These are phyloP conservation scores for Cyrtodaria siliqua DNA, from an alignment of 2,888 invertebrate species.

Conservation along the genomic window DNA sequence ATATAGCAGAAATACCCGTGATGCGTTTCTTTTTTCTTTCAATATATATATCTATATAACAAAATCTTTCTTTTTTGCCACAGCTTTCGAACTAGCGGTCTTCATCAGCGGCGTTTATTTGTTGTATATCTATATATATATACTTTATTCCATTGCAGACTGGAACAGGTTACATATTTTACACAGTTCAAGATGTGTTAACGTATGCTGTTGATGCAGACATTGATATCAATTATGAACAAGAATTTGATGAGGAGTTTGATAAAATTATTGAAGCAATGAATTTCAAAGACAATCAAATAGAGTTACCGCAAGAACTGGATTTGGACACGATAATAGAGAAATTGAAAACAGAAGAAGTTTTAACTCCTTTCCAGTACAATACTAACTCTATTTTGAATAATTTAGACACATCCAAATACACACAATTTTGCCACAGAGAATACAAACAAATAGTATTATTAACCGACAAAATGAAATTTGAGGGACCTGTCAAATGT, in stretches of 20 bases:
- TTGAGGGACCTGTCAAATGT: slow-evolving; percentile 19
- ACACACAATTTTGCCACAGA: slow-evolving; percentile 6
- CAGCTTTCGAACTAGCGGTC: no score
- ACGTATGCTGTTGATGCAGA: slow-evolving; percentile 14
- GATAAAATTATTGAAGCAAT: slow-evolving; percentile 24
- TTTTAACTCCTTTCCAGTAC: slow-evolving; percentile 18
- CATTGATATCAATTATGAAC: slow-evolving; percentile 11
- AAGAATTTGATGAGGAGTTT: slow-evolving; percentile 38
- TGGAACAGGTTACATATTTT: slow-evolving; percentile 2
- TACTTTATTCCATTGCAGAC: no score
- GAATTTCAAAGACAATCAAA: slow-evolving; percentile 1
- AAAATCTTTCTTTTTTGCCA: no score
- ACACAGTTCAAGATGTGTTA: slow-evolving; percentile 5
- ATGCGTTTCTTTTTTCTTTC: no score
- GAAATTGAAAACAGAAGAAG: slow-evolving; percentile 1
- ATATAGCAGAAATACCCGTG: no score
- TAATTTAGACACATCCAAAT: slow-evolving; percentile 9
- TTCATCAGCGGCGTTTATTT: no score
- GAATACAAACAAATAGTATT: slow-evolving; percentile 15
- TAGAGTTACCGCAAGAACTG: slow-evolving; percentile 28
- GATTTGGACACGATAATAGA: slow-evolving; percentile 15
- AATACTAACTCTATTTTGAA: slow-evolving; percentile 22
- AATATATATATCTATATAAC: no score
- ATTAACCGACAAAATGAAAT: slow-evolving; percentile 7
- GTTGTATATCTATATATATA: no score